Percentiles rank a stretch among this genome's conserved stretches.
Conservation (phyloP, 2,888 invertebrate genomes). For the Cacoxenus indagator region DNA sequence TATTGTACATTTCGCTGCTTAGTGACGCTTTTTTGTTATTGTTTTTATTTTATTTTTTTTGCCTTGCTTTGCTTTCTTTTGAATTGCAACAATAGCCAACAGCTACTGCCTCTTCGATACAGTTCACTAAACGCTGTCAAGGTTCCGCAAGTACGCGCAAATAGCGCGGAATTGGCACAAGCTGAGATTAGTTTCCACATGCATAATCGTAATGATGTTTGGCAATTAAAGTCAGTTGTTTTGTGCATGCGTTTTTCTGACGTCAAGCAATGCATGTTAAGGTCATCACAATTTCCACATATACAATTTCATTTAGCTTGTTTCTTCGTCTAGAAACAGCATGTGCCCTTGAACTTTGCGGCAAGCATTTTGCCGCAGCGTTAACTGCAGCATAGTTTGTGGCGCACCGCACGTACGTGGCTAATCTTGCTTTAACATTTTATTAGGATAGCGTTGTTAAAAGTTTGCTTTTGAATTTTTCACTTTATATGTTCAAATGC, state of each 20-base stretch:
- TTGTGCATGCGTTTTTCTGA: not conserved
- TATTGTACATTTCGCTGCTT: not conserved
- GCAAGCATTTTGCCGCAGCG: too few relatives aligned
- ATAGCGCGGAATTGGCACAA: not conserved
- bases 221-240: not conserved
- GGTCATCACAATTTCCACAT: too few relatives aligned
- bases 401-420: constrained; percentile 36
- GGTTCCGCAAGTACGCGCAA: constrained; percentile 29
- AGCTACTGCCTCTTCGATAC: constrained; percentile 27
- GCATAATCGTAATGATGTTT: not conserved
- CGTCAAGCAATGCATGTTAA: not conserved
- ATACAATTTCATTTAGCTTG: not conserved
- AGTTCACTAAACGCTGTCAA: constrained; percentile 54
- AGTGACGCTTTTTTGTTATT: not conserved
- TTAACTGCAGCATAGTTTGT: constrained; percentile 29
- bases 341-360: constrained; percentile 44
- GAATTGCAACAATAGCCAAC: not conserved
- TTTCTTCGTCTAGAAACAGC: not conserved
- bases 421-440: constrained; percentile 37
- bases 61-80: too few relatives aligned
- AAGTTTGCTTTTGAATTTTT: not conserved
- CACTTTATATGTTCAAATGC: too few relatives aligned
- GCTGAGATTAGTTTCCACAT: not conserved
- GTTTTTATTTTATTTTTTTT: not conserved
- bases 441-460: constrained; percentile 11